Conservation (phyloP, 2,888 invertebrate species). For the Pardosa pseudoannulata region DNA sequence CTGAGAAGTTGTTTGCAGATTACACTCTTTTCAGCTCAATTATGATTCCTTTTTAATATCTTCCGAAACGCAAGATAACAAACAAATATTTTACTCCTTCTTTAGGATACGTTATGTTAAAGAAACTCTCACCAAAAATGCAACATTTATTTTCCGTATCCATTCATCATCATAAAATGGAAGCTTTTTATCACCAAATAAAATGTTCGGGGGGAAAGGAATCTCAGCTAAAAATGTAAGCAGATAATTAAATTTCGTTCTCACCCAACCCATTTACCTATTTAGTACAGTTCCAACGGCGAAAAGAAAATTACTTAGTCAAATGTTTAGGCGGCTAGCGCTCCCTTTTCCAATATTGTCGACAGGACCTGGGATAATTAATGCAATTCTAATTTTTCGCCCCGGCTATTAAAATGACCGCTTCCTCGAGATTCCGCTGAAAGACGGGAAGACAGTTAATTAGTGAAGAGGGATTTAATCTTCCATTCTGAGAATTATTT, state of each 20-base stretch:
- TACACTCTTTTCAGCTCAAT: too few species aligned
- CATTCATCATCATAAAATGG: too few species aligned
- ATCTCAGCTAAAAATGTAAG: too few species aligned
- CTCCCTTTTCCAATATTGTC: background rate
- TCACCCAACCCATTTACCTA: background rate
- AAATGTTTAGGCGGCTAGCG: background rate
- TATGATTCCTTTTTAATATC: too few species aligned
- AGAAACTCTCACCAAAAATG: too few species aligned
- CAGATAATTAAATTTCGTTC: background rate
- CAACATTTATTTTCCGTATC: too few species aligned
- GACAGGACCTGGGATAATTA: conserved; percentile 27
- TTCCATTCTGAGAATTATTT: conserved; percentile 44
- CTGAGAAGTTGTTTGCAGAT: too few species aligned
- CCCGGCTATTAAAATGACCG: conserved; percentile 34
- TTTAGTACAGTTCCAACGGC: background rate
- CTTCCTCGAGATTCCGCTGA: conserved; percentile 12
- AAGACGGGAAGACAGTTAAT: conserved; percentile 10
- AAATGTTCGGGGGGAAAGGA: too few species aligned
- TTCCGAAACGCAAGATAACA: too few species aligned
- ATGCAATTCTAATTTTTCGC: conserved; percentile 41
- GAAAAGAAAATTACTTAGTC: background rate
- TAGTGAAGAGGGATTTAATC: conserved; percentile 47
- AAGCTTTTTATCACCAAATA: too few species aligned
- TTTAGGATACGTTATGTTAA: too few species aligned
- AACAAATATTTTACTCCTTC: too few species aligned